phyloP scores from a whole-genome alignment of 2,888 invertebrate species.

The Tigriopus californicus region DNA sequence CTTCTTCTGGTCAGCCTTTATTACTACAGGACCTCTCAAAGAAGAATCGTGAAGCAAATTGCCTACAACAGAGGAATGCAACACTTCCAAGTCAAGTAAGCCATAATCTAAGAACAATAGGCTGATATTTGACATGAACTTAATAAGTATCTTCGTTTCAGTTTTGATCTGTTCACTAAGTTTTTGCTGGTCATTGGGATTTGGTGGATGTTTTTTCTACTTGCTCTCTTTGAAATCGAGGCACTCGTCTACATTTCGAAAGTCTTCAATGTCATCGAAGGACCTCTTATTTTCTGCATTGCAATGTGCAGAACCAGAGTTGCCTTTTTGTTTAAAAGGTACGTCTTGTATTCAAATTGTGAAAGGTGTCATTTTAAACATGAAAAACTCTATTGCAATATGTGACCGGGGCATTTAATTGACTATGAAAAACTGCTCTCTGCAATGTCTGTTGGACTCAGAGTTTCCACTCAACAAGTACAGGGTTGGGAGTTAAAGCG shows the following conservation, averaged over 20 bases:
- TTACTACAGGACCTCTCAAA: constrained; percentile 10
- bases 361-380: too few species aligned
- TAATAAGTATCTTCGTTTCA: background rate
- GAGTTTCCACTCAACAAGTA: too few species aligned
- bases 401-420: too few species aligned
- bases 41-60: constrained; percentile 1
- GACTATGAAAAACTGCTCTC: too few species aligned
- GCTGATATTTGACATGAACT: background rate
- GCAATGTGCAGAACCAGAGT: constrained; percentile 15
- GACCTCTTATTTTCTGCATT: constrained; percentile 9
- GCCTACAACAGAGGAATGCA: constrained; percentile 14
- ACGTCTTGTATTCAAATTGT: background rate
- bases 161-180: constrained; percentile 13
- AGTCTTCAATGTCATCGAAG: constrained; percentile 10
- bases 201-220: constrained; percentile 7
- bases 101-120: background rate
- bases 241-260: constrained; percentile 10
- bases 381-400: too few species aligned
- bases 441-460: too few species aligned
- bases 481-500: too few species aligned
- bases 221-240: constrained; percentile 1
- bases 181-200: constrained; percentile 8
- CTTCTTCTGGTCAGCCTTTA: constrained; percentile 1
- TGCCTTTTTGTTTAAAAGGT: constrained; percentile 14
- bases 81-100: constrained; percentile 16